Percentiles rank a stretch among this genome's conserved stretches.
Conservation (phyloP, 1,140 invertebrate species). For the Riptortus pedestris region DNA sequence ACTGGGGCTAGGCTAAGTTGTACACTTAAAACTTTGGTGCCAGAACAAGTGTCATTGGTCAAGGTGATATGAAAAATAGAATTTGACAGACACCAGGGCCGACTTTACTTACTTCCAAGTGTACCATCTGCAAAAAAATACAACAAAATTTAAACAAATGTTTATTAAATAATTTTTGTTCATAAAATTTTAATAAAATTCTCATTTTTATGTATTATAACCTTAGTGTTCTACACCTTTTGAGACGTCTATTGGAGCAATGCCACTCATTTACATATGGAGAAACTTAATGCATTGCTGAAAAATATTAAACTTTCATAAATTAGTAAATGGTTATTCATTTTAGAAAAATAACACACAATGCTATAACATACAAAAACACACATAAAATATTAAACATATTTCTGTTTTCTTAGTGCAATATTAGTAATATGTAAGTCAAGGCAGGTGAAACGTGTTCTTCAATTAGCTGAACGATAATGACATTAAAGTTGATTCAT, state of each 20-base stretch:
- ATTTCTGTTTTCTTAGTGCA: too few relatives aligned
- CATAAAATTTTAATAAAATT: constrained; percentile 2
- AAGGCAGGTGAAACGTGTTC: too few relatives aligned
- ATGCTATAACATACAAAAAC: too few relatives aligned
- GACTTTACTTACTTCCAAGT: constrained; percentile 20
- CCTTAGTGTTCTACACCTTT: constrained; percentile 9
- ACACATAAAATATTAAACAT: too few relatives aligned
- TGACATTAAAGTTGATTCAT: too few relatives aligned
- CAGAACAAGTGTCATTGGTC: constrained; percentile 19
- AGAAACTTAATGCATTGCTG: too few relatives aligned
- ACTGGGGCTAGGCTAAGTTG: constrained; percentile 10
- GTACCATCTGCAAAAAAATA: constrained; percentile 23
- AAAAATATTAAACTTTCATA: too few relatives aligned
- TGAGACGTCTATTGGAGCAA: not conserved
- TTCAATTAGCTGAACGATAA: too few relatives aligned
- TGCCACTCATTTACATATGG: too few relatives aligned
- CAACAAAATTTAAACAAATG: constrained; percentile 12
- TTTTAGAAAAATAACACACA: too few relatives aligned
- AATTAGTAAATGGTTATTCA: too few relatives aligned
- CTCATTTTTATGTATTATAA: constrained; percentile 1
- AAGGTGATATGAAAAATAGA: constrained; percentile 11
- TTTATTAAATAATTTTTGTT: constrained; percentile 15
- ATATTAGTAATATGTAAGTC: too few relatives aligned
- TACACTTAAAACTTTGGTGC: constrained; percentile 18
- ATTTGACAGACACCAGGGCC: constrained; percentile 15